Evolutionary conservation across 2,113 vertebrate species (phyloP).

Genomic region (Agelaius phoeniceus): DNA sequence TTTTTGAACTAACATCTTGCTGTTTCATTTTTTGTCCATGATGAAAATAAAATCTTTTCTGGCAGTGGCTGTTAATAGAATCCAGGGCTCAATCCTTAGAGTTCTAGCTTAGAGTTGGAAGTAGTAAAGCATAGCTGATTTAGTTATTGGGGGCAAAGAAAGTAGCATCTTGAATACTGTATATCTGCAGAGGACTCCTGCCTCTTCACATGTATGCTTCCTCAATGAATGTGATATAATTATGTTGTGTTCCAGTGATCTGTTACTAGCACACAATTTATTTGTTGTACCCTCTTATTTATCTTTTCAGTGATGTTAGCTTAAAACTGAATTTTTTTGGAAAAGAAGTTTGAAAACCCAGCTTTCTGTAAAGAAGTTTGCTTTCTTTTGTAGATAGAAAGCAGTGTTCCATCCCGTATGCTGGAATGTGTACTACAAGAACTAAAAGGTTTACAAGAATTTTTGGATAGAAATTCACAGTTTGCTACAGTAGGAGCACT

Average conservation of each 20-base stretch:
- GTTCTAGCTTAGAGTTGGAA: background rate
- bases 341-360: background rate
- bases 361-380: background rate
- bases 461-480: constrained; percentile 94
- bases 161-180: background rate
- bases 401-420: constrained; percentile 81
- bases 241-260: background rate
- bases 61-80: background rate
- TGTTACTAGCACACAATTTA: background rate
- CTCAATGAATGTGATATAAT: background rate
- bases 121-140: background rate
- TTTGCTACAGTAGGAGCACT: constrained; percentile 87
- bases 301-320: background rate
- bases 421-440: constrained; percentile 86
- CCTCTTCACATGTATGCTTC: accelerated
- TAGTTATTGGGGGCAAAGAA: background rate
- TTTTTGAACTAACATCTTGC: background rate
- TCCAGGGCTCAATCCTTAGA: background rate
- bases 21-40: background rate
- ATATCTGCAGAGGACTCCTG: background rate
- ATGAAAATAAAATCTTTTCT: background rate
- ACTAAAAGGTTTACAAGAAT: constrained; percentile 88
- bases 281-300: background rate
- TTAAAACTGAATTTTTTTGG: background rate
- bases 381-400: constrained; percentile 84